Evolutionary conservation across 1,140 invertebrate genomes (phyloP), one percentile per base, ranked within the genome.

Genomic region (Drosophila tropicalis): DNA sequence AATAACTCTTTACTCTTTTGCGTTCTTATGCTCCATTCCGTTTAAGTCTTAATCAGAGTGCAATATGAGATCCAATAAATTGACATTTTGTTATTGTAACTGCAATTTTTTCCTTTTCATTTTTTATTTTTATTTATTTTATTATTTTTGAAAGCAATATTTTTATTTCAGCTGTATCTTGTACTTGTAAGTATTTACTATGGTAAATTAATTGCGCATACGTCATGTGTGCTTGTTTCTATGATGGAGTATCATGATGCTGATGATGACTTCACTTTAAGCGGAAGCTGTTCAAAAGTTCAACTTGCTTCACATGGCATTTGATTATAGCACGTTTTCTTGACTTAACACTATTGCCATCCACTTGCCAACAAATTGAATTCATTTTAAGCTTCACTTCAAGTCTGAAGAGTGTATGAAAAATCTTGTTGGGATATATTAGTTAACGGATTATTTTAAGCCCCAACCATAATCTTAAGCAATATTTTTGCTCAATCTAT

Each of bases 171-270:
- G 7, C 9, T 51, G 44, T 22, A 51, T 22, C 44, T 39, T 39
- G 19, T 51, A 47, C 44, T 47, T 47, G 62, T 54, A n/a, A n/a
- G n/a, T n/a, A 87, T 83, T 87, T 74, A 89, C 83, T 64, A 79
- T 56, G 58, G 57, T 80, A 70, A 66, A 89, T 89, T 87, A 87
- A 87, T 87, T 87, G 79, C 84, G 65, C 66, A 86, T 86, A 89
- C 80, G 84, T 64, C 67, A 65, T 78, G 76, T 39, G 36, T 12
- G 36, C 36, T 4, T 39, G 36, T 4, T 39, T 13, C 12, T 83
- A 57, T 76, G 74, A 67, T 82, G 56, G 17, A 77, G 44, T 51
- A 51, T 51, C 17, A 51, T 51, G 19, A 22, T 51, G 19, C 7
- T 62, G 64, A 73, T 62, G 64, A 73, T 76, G 73, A 76, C 66